phyloP scores from a whole-genome alignment of 2,888 invertebrate genomes.

The Agonopterix arenella region DNA sequence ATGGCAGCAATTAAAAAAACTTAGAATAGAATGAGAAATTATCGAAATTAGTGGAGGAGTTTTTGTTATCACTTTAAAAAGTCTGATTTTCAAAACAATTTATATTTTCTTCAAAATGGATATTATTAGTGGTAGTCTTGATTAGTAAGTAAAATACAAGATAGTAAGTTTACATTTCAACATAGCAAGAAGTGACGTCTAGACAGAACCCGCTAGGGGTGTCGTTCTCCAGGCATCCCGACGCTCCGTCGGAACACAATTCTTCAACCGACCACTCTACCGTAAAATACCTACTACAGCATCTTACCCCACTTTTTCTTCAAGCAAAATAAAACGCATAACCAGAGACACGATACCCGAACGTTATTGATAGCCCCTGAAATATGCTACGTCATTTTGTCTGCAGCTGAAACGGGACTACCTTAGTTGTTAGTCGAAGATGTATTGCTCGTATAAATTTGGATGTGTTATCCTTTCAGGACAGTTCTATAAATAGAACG shows the following conservation, averaged over 20 bases:
- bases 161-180: not conserved
- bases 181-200: too few relatives aligned
- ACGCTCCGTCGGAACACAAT: constrained; percentile 9
- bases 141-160: not conserved
- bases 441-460: constrained; percentile 33
- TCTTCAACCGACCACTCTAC: too few relatives aligned
- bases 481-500: constrained; percentile 22
- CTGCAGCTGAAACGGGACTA: constrained; percentile 34
- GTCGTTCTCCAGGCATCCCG: not conserved
- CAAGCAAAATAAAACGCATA: constrained; percentile 27
- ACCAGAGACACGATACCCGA: constrained; percentile 29
- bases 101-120: too few relatives aligned
- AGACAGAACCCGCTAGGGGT: too few relatives aligned
- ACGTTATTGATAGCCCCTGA: constrained; percentile 32
- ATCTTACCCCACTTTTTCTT: constrained; percentile 21
- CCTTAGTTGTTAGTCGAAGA: constrained; percentile 33
- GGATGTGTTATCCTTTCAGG: constrained; percentile 27
- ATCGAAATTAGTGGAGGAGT: too few relatives aligned
- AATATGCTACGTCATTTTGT: constrained; percentile 42
- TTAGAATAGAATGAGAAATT: too few relatives aligned
- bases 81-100: too few relatives aligned
- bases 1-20: too few relatives aligned
- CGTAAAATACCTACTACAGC: not conserved
- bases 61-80: too few relatives aligned
- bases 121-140: too few relatives aligned